Base-by-base conservation (phyloP, 2,888 invertebrate species). In the Rhagium mordax region DNA sequence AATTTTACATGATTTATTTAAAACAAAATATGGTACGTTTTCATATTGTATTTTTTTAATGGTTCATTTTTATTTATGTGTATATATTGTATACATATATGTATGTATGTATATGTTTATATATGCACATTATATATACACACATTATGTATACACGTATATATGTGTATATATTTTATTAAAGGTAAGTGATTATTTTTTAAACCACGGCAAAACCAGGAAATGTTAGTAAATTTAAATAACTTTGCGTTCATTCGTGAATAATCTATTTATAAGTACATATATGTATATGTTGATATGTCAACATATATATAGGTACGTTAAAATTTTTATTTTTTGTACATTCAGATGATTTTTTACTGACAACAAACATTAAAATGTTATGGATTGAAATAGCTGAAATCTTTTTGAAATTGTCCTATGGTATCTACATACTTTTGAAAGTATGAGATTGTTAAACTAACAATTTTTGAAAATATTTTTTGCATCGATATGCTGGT, bases 141-240 rank as follows among this genome's bases (percentile, higher is more conserved):
- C n/a, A n/a, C n/a, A n/a, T n/a, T n/a, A n/a, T n/a, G n/a, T n/a
- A n/a, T n/a, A n/a, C n/a, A n/a, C n/a, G n/a, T n/a, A n/a, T n/a
- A n/a, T n/a, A n/a, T n/a, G n/a, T n/a, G n/a, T n/a, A n/a, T n/a
- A n/a, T n/a, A n/a, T n/a, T n/a, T 72, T 8, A 20, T 57, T 69
- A 67, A 74, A 76, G 76, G 76, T 74, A 72, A 74, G 74, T 74
- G 69, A 29, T 61, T 67, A n/a, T 59, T 68, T 71, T 70, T 71
- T 76, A 20, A 29, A 60, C 59, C 15, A 61, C 71, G 62, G 60
- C 67, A 70, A 70, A 74, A 72, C 76, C 78, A 77, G 75, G 69
- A 8, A 41, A 41, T 33, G 29, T 3, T 29, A 33, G 33, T 33
- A 33, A 6, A 5, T 41, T 41, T 1, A 41, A 41, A 41, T 41